phyloP scores from a whole-genome alignment of 2,113 vertebrate genomes.

The Halcyon malimbica region DNA sequence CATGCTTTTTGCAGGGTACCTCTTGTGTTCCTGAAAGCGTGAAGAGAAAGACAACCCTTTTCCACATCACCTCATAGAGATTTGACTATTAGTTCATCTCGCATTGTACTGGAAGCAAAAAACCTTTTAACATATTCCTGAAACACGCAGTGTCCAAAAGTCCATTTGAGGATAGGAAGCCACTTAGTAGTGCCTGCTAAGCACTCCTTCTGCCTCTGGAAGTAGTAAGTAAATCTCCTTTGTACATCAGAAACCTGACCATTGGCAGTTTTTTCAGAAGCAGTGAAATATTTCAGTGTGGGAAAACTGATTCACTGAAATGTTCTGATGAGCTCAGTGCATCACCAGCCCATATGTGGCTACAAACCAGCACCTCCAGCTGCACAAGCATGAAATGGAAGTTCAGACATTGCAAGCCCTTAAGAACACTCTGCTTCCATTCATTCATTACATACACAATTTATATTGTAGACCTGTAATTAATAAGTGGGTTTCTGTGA shows the following conservation, averaged over 20 bases:
- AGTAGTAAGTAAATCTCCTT: not conserved
- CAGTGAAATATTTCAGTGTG: not conserved
- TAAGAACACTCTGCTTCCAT: not conserved
- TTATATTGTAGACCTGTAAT: not conserved
- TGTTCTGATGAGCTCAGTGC: slow-evolving; percentile 4
- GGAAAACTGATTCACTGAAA: slow-evolving; percentile 10
- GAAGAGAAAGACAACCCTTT: not conserved
- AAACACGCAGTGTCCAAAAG: not conserved
- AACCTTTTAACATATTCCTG: not conserved
- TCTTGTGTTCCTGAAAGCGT: not conserved
- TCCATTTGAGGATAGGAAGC: not conserved
- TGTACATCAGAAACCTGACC: not conserved
- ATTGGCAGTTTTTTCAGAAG: not conserved
- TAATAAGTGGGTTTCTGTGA: not conserved
- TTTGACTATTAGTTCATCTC: not conserved
- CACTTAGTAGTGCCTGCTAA: not conserved
- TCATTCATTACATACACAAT: not conserved
- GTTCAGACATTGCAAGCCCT: not conserved
- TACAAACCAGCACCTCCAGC: not conserved
- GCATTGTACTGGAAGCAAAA: not conserved
- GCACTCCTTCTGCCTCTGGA: not conserved
- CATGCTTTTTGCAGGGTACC: not conserved
- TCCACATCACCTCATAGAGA: not conserved
- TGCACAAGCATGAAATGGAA: not conserved
- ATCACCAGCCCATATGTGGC: not conserved